Conservation (phyloP, 2,113 vertebrate species). For the Syrrhaptes paradoxus region DNA sequence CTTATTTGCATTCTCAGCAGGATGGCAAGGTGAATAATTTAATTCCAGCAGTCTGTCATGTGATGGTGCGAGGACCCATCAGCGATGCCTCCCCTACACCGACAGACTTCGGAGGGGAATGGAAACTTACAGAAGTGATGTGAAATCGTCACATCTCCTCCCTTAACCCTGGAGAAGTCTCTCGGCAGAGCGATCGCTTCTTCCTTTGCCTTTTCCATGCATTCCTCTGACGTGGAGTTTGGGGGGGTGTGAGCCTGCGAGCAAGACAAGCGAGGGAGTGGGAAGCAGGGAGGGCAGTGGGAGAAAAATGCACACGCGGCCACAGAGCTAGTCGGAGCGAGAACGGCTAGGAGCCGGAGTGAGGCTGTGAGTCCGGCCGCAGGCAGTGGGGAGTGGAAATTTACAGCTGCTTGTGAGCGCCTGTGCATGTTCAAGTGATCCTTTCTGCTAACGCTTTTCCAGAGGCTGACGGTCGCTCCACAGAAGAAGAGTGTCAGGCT, state of each 20-base stretch:
- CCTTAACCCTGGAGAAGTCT: constrained; percentile 51
- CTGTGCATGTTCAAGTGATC: constrained; percentile 54
- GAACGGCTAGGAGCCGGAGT: constrained; percentile 58
- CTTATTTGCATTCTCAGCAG: constrained; percentile 60
- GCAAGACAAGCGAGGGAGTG: constrained; percentile 23
- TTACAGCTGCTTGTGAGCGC: constrained; percentile 72
- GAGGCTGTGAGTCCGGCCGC: constrained; percentile 54
- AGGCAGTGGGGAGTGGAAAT: constrained; percentile 78
- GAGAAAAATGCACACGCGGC: neutral
- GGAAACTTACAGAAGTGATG: constrained; percentile 57
- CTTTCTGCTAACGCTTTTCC: constrained; percentile 60
- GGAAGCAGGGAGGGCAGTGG: constrained; percentile 6
- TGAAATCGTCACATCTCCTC: constrained; percentile 2
- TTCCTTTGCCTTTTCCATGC: constrained; percentile 74
- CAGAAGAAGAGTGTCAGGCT: constrained; percentile 23
- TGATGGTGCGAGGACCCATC: constrained; percentile 3
- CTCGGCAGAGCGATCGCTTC: constrained; percentile 42
- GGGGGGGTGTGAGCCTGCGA: constrained; percentile 31
- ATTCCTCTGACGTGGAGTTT: constrained; percentile 79
- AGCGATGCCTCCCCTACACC: neutral
- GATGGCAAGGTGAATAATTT: constrained; percentile 56
- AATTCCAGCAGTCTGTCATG: constrained; percentile 33
- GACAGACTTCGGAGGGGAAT: neutral
- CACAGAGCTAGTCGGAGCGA: constrained; percentile 67
- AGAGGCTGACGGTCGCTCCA: constrained; percentile 43